Base-by-base conservation (phyloP, 2,888 invertebrate species). In the Chromoteleia sp. region DNA sequence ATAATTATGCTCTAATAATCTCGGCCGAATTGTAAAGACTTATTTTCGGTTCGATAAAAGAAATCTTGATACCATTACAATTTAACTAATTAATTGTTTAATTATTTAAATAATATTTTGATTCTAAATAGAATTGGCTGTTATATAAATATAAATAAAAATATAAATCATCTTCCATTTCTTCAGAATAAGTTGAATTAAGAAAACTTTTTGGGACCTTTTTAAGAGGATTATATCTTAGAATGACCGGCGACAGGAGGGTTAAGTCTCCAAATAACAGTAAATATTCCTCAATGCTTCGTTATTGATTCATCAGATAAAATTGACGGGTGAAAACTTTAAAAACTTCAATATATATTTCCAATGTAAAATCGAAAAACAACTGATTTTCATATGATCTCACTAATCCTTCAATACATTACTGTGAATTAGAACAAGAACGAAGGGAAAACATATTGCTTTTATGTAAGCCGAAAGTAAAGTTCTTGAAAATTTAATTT, bases 261-360 rank as follows among this genome's bases (percentile, higher is more conserved):
- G 43, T 56, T 63, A 63, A 75, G 74, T 50, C 39, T 58, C 75
- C 67, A 75, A 75, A 75, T 75, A 75, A 59, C 59, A 75, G 71
- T 52, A 61, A 73, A 73, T 61, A 61, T 58, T 67, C 41, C 33
- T 48, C 36, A 10, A 65, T 33, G 12, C 48, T 39, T 65, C 58
- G 43, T 56, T 75, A 58, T 50, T 30, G 29, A 56, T 74, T 45
- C 48, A 58, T 65, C 65, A 29, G 65, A 65, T 48, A 45, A 54
- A 50, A 30, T 6, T 45, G 36, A 50, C 7, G 25, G 50, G 25
- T 29, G 14, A 68, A 67, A 54, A 45, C 56, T 15, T 68, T 15
- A 54, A 67, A 56, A 45, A 56, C 33, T 33, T 3, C 0, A 63
- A 33, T 45, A 61, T 30, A 30, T 17, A 36, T 30, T 48, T 48